phyloP scores from a whole-genome alignment of 2,888 invertebrate species.

The Noctua pronuba region DNA sequence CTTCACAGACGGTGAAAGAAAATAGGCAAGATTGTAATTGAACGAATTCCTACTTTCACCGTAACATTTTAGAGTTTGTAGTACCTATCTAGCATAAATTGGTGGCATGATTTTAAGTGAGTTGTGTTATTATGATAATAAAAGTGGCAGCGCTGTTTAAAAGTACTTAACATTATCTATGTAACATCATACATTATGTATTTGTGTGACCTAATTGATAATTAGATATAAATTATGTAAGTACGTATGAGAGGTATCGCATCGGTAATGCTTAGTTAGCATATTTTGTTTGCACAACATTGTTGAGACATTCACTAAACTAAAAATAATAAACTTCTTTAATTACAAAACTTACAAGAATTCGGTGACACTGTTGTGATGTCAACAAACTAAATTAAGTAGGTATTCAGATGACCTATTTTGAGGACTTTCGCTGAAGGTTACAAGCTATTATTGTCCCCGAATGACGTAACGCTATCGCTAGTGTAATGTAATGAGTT shows the following conservation, averaged over 20 bases:
- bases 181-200: constrained; percentile 18
- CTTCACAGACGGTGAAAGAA: constrained; percentile 51
- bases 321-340: not conserved
- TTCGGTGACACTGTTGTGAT: constrained; percentile 3
- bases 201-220: constrained; percentile 47
- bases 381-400: constrained; percentile 30
- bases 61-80: constrained; percentile 32
- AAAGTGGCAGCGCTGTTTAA: constrained; percentile 37
- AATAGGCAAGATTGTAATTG: constrained; percentile 48
- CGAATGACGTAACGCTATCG: constrained; percentile 30
- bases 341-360: not conserved
- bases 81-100: not conserved
- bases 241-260: not conserved
- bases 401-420: constrained; percentile 45
- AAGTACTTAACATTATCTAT: constrained; percentile 38
- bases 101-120: constrained; percentile 6
- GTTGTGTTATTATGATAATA: constrained; percentile 28
- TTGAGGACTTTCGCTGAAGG: constrained; percentile 57
- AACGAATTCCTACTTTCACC: constrained; percentile 49
- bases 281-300: not conserved
- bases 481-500: constrained; percentile 16
- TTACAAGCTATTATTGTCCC: constrained; percentile 46
- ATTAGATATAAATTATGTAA: constrained; percentile 30
- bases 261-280: not conserved
- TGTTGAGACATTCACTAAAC: not conserved